Evolutionary conservation across 1,140 invertebrate genomes (phyloP), one percentile per base, ranked within the genome.

Genomic region (Triops cancriformis): DNA sequence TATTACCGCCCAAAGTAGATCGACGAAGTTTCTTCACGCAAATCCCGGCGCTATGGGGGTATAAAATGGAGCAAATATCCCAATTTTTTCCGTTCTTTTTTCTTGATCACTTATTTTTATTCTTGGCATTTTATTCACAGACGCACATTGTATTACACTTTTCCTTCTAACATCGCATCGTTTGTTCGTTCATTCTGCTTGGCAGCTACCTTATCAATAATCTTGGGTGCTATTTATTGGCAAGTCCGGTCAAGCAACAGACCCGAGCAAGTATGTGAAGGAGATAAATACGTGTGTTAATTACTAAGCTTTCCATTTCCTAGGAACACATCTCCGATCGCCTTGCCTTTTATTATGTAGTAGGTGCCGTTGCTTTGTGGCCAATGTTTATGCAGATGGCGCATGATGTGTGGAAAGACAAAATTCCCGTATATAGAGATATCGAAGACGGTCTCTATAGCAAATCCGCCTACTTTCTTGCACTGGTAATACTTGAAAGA

Each of bases 181-280:
- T 91, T 94, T 85, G 86, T 95, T 6, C 89, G 89, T 45, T 89
- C 92, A 79, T 86, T 96, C 0, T 86, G 95, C 1, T 86, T 94
- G 1, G 91, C 94, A 0, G 92, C 91, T 0, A 87, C 91, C 76
- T 86, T 96, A 80, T 96, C 94, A 0, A 86, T 96, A 6, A 86
- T 93, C 73, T 89, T 93, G n/a, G 95, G 95, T 42, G 90, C 91
- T 79, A 90, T 96, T 75, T 97, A 93, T 84, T 96, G 93, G 93
- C 93, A 96, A 81, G 88, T 96, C 1, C 91, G 93, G 5, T 84
- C 88, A n/a, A 88, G 91, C 12, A 86, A 87, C 64, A 91, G 92
- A 84, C 87, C 88, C 0, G 83, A 86, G 64, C 85, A 64, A 64
- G 51, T 64, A 18, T 6, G 51, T 64, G 23, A 23, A 64, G 6